phyloP scores from a whole-genome alignment of 2,113 vertebrate species.

The Leptocoma aspasia region DNA sequence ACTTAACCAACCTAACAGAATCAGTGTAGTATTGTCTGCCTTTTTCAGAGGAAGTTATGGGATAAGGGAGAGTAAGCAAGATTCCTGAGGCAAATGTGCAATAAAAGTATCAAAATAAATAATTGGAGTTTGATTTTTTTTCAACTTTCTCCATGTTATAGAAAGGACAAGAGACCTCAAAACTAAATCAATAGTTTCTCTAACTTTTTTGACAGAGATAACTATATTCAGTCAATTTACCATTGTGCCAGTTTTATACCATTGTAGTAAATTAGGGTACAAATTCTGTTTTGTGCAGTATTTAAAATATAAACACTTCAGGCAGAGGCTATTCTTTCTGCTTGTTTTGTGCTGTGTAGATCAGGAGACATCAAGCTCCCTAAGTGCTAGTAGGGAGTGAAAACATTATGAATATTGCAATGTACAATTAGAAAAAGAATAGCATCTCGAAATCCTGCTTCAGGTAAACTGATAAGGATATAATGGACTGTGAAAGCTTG shows the following conservation, averaged over 20 bases:
- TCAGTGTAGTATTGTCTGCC: background rate
- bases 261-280: background rate
- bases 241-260: background rate
- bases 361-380: background rate
- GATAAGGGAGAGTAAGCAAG: background rate
- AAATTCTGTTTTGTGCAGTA: background rate
- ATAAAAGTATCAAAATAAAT: background rate
- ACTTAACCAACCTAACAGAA: background rate
- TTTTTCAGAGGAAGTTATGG: background rate
- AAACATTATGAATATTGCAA: background rate
- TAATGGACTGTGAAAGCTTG: background rate
- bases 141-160: background rate
- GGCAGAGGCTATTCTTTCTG: background rate
- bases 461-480: background rate
- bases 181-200: background rate
- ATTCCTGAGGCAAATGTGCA: background rate
- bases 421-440: background rate
- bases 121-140: background rate
- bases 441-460: background rate
- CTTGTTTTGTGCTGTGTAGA: background rate
- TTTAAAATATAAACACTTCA: background rate
- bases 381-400: background rate
- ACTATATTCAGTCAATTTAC: background rate
- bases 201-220: background rate
- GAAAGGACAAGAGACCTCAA: background rate